These are phyloP conservation scores for Pseudanteris insignis DNA, from an alignment of 2,888 invertebrate genomes.

Conservation along the genomic window DNA sequence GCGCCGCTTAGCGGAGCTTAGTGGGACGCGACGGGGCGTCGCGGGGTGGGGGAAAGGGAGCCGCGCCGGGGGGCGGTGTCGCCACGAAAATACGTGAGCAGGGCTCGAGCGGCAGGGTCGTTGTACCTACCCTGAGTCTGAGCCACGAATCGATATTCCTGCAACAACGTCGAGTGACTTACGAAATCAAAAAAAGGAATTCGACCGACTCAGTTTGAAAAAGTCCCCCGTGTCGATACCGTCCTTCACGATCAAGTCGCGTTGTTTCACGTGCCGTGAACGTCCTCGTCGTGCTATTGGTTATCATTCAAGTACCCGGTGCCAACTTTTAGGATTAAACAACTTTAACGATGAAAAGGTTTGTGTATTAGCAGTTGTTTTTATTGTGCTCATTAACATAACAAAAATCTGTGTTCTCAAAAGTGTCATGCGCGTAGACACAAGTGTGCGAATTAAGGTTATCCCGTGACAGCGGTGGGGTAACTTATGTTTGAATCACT, in stretches of 20 bases:
- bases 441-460: background rate
- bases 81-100: conserved; percentile 48
- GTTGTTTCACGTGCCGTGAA: conserved; percentile 8
- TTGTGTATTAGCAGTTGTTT: conserved; percentile 6
- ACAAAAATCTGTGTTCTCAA: too few relatives aligned
- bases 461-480: background rate
- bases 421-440: too few relatives aligned
- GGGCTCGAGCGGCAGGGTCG: conserved; percentile 59
- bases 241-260: conserved; percentile 1
- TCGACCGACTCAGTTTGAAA: conserved; percentile 23
- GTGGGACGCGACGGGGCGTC: conserved; percentile 49
- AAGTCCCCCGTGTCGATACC: conserved; percentile 16
- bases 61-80: conserved; percentile 55
- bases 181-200: background rate
- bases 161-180: conserved; percentile 22
- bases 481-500: background rate
- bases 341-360: conserved; percentile 11
- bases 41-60: conserved; percentile 49
- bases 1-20: conserved; percentile 46
- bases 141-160: conserved; percentile 53
- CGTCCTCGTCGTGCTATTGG: background rate
- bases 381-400: background rate
- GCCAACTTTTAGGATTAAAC: background rate
- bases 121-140: conserved; percentile 58
- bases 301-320: background rate